phyloP scores from a whole-genome alignment of 2,113 vertebrate species.

The Pionites leucogaster region DNA sequence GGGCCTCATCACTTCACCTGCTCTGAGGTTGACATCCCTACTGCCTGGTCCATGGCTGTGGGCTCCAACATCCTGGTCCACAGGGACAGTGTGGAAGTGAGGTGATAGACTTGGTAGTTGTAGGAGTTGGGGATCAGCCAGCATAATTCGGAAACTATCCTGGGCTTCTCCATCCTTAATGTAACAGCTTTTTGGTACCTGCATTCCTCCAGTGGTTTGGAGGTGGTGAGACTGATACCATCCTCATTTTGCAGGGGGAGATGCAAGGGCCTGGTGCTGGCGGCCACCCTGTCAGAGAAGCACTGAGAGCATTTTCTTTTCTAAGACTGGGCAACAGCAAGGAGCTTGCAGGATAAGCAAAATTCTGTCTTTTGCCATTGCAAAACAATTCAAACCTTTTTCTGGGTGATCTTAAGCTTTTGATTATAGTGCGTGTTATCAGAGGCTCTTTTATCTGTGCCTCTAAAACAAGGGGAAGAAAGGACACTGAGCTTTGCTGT shows the following conservation, averaged over 20 bases:
- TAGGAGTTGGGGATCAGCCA: not conserved
- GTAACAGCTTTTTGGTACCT: not conserved
- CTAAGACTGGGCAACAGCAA: not conserved
- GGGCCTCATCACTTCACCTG: fast-evolving
- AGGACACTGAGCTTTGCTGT: not conserved
- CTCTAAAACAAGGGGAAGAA: not conserved
- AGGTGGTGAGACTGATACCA: not conserved
- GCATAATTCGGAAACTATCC: not conserved
- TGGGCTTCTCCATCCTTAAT: not conserved
- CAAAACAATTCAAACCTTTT: not conserved
- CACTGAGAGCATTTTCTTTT: not conserved
- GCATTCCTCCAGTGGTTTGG: not conserved
- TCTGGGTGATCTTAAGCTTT: not conserved
- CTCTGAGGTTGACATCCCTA: fast-evolving
- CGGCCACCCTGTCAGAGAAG: not conserved
- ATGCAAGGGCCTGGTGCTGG: not conserved
- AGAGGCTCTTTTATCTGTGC: not conserved
- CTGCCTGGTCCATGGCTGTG: fast-evolving
- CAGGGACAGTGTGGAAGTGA: not conserved
- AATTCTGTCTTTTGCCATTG: not conserved
- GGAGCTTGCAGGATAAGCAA: not conserved
- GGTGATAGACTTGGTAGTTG: not conserved
- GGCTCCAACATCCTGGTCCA: not conserved
- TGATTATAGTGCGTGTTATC: not conserved
- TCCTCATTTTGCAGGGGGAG: not conserved